phyloP scores from a whole-genome alignment of 2,888 invertebrate species.

The Caenorhabditis uteleia region DNA sequence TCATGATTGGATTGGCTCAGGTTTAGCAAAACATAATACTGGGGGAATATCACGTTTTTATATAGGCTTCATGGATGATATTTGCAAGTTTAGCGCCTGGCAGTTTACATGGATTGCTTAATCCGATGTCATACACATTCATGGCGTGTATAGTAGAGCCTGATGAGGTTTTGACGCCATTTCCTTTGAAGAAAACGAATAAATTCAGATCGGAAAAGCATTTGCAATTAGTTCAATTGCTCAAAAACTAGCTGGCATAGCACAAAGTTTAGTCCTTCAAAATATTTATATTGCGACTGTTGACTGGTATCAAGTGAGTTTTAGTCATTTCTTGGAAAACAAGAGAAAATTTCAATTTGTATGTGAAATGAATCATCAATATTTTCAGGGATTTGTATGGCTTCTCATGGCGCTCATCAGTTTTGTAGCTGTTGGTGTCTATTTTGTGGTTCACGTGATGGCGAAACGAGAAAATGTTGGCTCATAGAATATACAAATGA shows the following conservation, averaged over 20 bases:
- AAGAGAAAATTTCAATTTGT: background rate
- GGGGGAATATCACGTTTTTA: slow-evolving; percentile 5
- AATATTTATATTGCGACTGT: slow-evolving; percentile 63
- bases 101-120: slow-evolving; percentile 61
- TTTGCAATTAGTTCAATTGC: slow-evolving; percentile 62
- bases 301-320: slow-evolving; percentile 61
- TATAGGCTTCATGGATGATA: slow-evolving; percentile 59
- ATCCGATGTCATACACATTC: slow-evolving; percentile 64
- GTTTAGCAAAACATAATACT: slow-evolving; percentile 13
- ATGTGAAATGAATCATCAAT: background rate
- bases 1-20: slow-evolving; percentile 61
- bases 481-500: too few species aligned
- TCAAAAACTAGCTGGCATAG: slow-evolving; percentile 57
- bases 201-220: slow-evolving; percentile 60
- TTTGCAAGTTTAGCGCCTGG: slow-evolving; percentile 60
- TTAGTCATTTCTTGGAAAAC: background rate
- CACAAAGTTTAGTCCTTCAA: slow-evolving; percentile 60
- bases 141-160: slow-evolving; percentile 61
- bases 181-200: background rate
- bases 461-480: slow-evolving; percentile 55
- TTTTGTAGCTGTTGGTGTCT: slow-evolving; percentile 51
- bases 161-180: slow-evolving; percentile 49
- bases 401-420: slow-evolving; percentile 56
- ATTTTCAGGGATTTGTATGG: slow-evolving; percentile 63
- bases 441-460: slow-evolving; percentile 55